Percentiles rank a stretch among this genome's conserved stretches.
Evolutionary conservation across 2,113 vertebrate genomes (phyloP).

Genomic region (Tachysurus vachellii): DNA sequence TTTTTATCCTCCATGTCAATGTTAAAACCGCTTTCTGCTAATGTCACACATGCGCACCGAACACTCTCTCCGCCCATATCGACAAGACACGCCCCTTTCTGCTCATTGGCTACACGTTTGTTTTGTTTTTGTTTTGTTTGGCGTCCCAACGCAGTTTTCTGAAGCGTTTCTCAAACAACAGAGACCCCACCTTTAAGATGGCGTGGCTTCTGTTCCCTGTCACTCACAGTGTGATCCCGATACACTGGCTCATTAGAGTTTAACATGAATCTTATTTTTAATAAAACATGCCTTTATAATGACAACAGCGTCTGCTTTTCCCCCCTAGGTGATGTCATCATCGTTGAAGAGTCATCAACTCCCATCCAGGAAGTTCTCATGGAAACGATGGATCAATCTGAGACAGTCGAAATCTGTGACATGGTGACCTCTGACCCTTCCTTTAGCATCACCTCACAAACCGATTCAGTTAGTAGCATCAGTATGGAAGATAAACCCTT

Average conservation of each 20-base stretch:
- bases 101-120: no score
- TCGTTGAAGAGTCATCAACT: constrained; percentile 41
- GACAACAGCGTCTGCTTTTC: background rate
- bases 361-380: constrained; percentile 18
- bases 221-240: no score
- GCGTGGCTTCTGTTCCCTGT: background rate
- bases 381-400: constrained; percentile 33
- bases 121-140: no score
- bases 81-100: no score
- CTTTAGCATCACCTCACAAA: background rate
- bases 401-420: background rate
- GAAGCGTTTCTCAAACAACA: no score
- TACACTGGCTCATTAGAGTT: background rate
- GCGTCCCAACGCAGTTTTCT: no score
- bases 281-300: background rate
- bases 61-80: no score
- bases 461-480: background rate
- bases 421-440: background rate
- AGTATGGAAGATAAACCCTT: background rate
- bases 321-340: constrained; percentile 44
- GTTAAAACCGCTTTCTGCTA: no score
- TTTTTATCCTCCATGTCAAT: no score
- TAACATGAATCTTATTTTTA: background rate
- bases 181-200: no score
- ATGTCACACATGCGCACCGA: no score